Evolutionary conservation across 2,888 invertebrate species (phyloP).

Genomic region (Notocelia uddmanniana): DNA sequence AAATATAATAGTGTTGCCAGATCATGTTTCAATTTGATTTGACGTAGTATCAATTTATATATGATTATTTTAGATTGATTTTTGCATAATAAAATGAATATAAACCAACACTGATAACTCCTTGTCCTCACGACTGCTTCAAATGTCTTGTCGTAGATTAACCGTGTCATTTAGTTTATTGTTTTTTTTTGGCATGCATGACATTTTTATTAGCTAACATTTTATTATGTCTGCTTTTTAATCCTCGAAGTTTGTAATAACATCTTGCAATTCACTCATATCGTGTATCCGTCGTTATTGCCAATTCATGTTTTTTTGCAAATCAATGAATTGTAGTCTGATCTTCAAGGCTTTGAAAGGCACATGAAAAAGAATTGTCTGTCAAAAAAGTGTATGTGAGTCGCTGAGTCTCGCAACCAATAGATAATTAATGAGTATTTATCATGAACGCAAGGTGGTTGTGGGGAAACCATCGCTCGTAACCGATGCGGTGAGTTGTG

Average conservation of each 20-base stretch:
- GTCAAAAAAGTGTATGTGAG: constrained; percentile 52
- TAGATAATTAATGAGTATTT: constrained; percentile 23
- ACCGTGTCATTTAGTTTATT: constrained; percentile 1
- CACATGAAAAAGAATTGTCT: constrained; percentile 12
- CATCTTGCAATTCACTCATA: constrained; percentile 47
- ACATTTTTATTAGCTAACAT: constrained; percentile 43
- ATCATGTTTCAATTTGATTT: too few species aligned
- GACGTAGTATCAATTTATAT: too few species aligned
- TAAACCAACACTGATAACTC: too few species aligned
- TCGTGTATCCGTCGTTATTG: constrained; percentile 40
- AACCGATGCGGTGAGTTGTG: constrained; percentile 54
- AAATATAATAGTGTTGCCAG: too few species aligned
- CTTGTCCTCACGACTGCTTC: constrained; percentile 17
- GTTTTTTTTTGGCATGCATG: constrained; percentile 34
- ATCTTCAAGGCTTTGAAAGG: constrained; percentile 50
- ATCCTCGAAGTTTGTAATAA: constrained; percentile 43
- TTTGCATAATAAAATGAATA: too few species aligned
- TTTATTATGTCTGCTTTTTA: constrained; percentile 14
- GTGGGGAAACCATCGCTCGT: constrained; percentile 57
- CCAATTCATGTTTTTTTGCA: constrained; percentile 52
- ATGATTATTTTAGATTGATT: too few species aligned
- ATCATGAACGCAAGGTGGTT: constrained; percentile 46
- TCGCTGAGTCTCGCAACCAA: constrained; percentile 52
- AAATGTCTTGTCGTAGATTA: constrained; percentile 4
- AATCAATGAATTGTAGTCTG: constrained; percentile 51